Evolutionary conservation across 2,888 invertebrate genomes (phyloP), one percentile per base, ranked within the genome.

Genomic region (Scaeva pyrastri): DNA sequence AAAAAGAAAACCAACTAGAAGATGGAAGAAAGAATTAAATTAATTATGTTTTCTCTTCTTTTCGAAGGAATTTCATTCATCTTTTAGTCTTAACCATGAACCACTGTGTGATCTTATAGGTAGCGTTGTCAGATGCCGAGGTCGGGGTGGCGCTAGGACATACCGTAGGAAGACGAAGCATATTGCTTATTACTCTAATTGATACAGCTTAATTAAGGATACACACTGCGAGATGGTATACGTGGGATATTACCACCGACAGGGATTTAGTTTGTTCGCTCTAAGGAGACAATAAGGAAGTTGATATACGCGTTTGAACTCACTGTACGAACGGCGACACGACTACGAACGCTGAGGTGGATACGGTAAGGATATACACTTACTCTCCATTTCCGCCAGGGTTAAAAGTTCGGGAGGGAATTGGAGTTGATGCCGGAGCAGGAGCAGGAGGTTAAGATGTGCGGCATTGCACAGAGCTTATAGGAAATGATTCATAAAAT

Each of bases 101-200:
- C 55, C 56, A 26, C 41, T 72, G 62, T 75, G 23, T 66, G 31
- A 12, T 11, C 31, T 68, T 21, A 64, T 5, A 31, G 31, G 31
- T 31, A 31, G 31, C 8, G 8, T 5, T 31, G 8, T 5, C 31
- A 31, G 31, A 7, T 7, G 31, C 31, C n/a, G n/a, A n/a, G n/a
- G n/a, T n/a, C n/a, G 31, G 8, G 48, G 66, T 48, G 43, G 19
- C 5, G n/a, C 48, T 26, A 39, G 39, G 36, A 19, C 21, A 19
- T 12, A 12, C 3, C 36, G 6, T 55, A 48, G 31, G 50, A 68
- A 68, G 75, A 85, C 41, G 55, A 55, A 86, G 74, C 86, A 86
- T 78, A 78, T 77, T 86, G 86, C 86, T 86, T 86, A 86, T 86
- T 86, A 82, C 86, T 82, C 86, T 86, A 86, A 86, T 86, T 86